These are phyloP conservation scores for Copidosoma floridanum DNA, from an alignment of 1,140 invertebrate species.

Conservation along the genomic window DNA sequence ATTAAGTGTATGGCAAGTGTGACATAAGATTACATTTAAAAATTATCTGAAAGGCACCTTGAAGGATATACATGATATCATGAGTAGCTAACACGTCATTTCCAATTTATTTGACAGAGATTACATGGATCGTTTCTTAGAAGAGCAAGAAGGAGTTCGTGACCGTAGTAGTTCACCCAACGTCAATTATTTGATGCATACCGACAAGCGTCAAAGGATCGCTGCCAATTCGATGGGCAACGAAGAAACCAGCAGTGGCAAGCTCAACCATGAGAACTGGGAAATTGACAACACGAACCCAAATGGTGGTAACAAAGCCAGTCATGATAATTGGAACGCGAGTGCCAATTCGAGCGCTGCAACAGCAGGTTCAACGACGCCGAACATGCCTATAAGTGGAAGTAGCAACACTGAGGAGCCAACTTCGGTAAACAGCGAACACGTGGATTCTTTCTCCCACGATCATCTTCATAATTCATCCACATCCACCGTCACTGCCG, in stretches of 20 bases:
- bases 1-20: too few species aligned
- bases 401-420: slow-evolving; percentile 2
- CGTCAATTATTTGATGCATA: slow-evolving; percentile 64
- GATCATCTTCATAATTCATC: slow-evolving; percentile 10
- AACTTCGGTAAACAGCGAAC: slow-evolving; percentile 18
- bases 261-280: neutral
- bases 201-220: slow-evolving; percentile 62
- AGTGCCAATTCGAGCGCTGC: neutral
- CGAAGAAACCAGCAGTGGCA: slow-evolving; percentile 2
- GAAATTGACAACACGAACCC: too few species aligned
- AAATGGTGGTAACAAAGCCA: neutral
- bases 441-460: slow-evolving; percentile 3
- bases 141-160: slow-evolving; percentile 64
- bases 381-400: too few species aligned
- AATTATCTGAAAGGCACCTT: too few species aligned
- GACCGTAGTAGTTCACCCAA: slow-evolving; percentile 59
- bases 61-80: too few species aligned
- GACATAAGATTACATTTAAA: too few species aligned
- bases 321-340: neutral
- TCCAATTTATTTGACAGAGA: slow-evolving; percentile 53
- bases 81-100: too few species aligned
- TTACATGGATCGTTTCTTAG: slow-evolving; percentile 76
- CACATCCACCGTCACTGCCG: slow-evolving; percentile 15
- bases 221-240: slow-evolving; percentile 20
- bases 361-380: neutral